These are phyloP conservation scores for Chaetodon trifascialis DNA, from an alignment of 2,113 vertebrate genomes.

Conservation along the genomic window DNA sequence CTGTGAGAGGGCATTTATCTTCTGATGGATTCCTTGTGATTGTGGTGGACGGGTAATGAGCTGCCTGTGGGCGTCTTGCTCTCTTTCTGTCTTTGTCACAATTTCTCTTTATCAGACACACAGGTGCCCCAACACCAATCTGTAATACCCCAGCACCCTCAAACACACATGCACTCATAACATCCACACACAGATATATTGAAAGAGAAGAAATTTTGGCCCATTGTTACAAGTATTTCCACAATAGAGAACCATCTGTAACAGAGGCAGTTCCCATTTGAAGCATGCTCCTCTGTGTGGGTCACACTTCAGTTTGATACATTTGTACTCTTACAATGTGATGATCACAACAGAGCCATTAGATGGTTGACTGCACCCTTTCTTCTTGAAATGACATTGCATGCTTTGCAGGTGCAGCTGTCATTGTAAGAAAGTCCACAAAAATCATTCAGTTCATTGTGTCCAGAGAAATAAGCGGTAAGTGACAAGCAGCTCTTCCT, in stretches of 20 bases:
- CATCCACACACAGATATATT: slow-evolving; percentile 6
- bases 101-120: slow-evolving; percentile 30
- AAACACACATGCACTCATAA: neutral
- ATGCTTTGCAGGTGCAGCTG: slow-evolving; percentile 18
- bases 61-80: slow-evolving; percentile 47
- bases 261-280: slow-evolving; percentile 48
- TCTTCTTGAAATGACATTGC: slow-evolving; percentile 55
- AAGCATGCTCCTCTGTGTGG: slow-evolving; percentile 25
- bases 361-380: slow-evolving; percentile 46
- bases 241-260: slow-evolving; percentile 43
- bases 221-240: slow-evolving; percentile 29
- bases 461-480: neutral
- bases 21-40: slow-evolving; percentile 46
- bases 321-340: slow-evolving; percentile 59
- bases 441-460: slow-evolving; percentile 35
- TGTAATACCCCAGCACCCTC: neutral
- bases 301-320: slow-evolving; percentile 59
- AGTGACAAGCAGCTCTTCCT: slow-evolving; percentile 12
- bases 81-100: slow-evolving; percentile 44
- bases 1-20: slow-evolving; percentile 48
- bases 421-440: slow-evolving; percentile 9
- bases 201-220: slow-evolving; percentile 21
- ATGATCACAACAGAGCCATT: slow-evolving; percentile 55
- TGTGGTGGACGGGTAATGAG: slow-evolving; percentile 60
- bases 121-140: slow-evolving; percentile 6